Evolutionary conservation across 2,797 vertebrate species (phyloP).

Genomic region (Notamacropus eugenii): DNA sequence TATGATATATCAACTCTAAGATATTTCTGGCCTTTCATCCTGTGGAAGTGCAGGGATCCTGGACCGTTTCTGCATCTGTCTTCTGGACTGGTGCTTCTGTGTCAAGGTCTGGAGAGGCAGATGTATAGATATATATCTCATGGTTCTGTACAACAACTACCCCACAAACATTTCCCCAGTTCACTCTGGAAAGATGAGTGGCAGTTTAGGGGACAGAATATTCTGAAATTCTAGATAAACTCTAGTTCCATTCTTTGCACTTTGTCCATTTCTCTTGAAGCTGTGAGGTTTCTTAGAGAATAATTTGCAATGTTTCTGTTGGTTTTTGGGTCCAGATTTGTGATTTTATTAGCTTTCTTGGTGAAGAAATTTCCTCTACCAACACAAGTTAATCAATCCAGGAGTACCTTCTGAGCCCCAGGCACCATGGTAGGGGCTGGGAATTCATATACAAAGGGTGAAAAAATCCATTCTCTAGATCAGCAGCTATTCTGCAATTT

Average conservation of each 20-base stretch:
- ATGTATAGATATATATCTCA: not conserved
- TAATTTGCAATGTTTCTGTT: not conserved
- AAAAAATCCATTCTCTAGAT: not conserved
- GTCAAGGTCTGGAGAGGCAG: not conserved
- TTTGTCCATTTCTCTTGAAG: not conserved
- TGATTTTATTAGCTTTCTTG: not conserved
- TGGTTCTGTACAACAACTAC: not conserved
- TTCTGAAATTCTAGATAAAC: not conserved
- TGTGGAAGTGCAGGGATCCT: accelerated
- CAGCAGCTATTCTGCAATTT: not conserved
- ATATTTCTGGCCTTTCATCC: not conserved
- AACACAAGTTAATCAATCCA: not conserved
- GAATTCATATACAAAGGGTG: not conserved
- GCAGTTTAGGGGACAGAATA: not conserved
- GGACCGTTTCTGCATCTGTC: accelerated
- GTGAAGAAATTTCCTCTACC: not conserved
- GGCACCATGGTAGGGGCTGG: not conserved
- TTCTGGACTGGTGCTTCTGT: not conserved
- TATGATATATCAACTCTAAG: not conserved
- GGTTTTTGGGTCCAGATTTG: not conserved
- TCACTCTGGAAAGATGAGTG: not conserved
- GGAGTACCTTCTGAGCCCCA: not conserved
- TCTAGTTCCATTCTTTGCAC: not conserved
- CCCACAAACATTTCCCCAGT: not conserved
- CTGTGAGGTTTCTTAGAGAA: not conserved